Base-by-base conservation (phyloP, 2,113 vertebrate genomes). In the Lathamus discolor region DNA sequence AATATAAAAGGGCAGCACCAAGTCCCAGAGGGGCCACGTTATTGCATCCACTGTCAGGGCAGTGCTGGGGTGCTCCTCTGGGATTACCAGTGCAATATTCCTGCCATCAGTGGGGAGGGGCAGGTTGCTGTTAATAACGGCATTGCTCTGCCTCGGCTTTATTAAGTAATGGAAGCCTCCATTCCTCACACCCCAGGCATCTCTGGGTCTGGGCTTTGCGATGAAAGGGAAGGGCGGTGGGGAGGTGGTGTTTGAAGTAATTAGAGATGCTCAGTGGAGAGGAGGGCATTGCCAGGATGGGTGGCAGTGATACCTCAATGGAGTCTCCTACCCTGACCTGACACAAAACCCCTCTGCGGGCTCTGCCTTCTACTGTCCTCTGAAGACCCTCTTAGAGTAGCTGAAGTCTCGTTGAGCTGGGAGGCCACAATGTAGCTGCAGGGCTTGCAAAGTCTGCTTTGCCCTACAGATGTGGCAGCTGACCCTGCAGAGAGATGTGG, bases 11-110 rank as follows among this genome's bases (percentile, higher is more conserved):
- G 95, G 96, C 96, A 96, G 76, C 11, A 49, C 92, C 22, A 9
- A 88, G 87, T 94, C 94, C 96, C 44, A 80, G 37, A 83, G 91
- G 93, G 67, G 89, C 95, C 63, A 48, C 2, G 27, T 97, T 97
- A 97, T 98, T 97, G 93, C 96, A 88, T 97, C 94, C 29, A 68
- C 91, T 85, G 84, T 41, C 70, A 57, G 94, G 92, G 95, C 93
- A 93, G 91, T 4, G 66, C 94, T 0, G 46, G 77, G 89, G 18
- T 44, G 62, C 63, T 96, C 97, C 93, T 25, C 27, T 6, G 96
- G 97, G 97, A 96, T 91, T 86, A 66, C 81, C 15, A 9, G 63
- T 86, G 97, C 96, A 96, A 96, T 97, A 98, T 98, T 97, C 90
- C 96, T 80, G 83, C 96, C 13, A 12, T 93, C 3, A 17, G 90